Evolutionary conservation across 2,797 vertebrate genomes (phyloP).

Genomic region (Poecile montanus): DNA sequence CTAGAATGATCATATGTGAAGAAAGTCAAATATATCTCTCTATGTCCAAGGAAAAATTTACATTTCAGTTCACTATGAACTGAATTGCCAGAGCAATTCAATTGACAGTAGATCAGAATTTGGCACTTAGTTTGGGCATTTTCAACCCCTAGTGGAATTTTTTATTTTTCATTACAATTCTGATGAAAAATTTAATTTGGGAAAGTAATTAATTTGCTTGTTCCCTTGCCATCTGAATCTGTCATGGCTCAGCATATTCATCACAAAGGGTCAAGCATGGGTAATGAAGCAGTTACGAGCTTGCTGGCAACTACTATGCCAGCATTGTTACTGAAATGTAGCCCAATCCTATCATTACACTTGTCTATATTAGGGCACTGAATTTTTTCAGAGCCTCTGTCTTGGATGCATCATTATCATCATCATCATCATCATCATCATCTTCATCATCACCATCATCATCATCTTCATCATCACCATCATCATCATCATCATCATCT

Average conservation of each 20-base stretch:
- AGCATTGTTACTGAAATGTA: slow-evolving; percentile 1
- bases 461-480: neutral
- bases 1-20: neutral
- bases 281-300: slow-evolving; percentile 34
- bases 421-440: neutral
- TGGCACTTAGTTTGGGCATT: neutral
- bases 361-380: neutral
- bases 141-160: neutral
- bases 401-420: neutral
- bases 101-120: neutral
- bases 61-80: neutral
- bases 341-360: neutral
- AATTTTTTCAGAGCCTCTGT: neutral
- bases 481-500: neutral
- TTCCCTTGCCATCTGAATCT: slow-evolving; percentile 41
- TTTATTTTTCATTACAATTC: slow-evolving; percentile 54
- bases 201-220: slow-evolving; percentile 52
- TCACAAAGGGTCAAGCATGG: slow-evolving; percentile 37
- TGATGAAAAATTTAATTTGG: slow-evolving; percentile 39
- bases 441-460: neutral
- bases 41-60: neutral
- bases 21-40: neutral
- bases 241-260: slow-evolving; percentile 13
- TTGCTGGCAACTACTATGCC: neutral
- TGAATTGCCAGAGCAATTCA: neutral